Evolutionary conservation across 2,797 vertebrate genomes (phyloP).

Genomic region (Danio aesculapii): DNA sequence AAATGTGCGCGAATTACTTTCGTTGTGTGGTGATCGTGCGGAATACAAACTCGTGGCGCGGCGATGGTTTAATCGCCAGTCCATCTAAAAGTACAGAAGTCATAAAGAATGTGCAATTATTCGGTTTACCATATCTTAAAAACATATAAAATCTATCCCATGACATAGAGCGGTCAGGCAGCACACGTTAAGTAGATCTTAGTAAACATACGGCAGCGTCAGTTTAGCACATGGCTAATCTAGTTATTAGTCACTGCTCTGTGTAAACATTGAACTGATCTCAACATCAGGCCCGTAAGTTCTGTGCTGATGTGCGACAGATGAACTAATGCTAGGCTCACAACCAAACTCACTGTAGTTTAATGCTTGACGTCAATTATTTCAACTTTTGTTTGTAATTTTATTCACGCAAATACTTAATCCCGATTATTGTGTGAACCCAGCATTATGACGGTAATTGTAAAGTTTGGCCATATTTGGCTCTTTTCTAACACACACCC

Average conservation of each 20-base stretch:
- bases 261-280: slow-evolving; percentile 46
- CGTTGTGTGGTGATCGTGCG: no score
- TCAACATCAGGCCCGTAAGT: slow-evolving; percentile 24
- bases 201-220: slow-evolving; percentile 43
- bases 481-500: slow-evolving; percentile 27
- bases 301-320: slow-evolving; percentile 9
- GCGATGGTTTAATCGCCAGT: background rate
- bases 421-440: no score
- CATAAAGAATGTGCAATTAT: slow-evolving; percentile 18
- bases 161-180: slow-evolving; percentile 33
- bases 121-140: slow-evolving; percentile 23
- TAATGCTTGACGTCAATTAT: no score
- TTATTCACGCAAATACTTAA: no score
- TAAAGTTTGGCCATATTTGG: background rate
- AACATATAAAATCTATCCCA: slow-evolving; percentile 39
- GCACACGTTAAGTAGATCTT: slow-evolving; percentile 31
- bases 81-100: background rate
- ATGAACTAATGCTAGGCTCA: background rate
- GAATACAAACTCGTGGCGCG: background rate
- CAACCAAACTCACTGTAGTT: no score
- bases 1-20: background rate
- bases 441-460: background rate
- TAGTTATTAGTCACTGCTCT: slow-evolving; percentile 40
- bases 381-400: no score
- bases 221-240: slow-evolving; percentile 34